A percentile compares a stretch with the other conserved stretches of the same genome.
These are phyloP conservation scores for Drosophila borealis DNA, from an alignment of 2,888 invertebrate species.

Conservation along the genomic window DNA sequence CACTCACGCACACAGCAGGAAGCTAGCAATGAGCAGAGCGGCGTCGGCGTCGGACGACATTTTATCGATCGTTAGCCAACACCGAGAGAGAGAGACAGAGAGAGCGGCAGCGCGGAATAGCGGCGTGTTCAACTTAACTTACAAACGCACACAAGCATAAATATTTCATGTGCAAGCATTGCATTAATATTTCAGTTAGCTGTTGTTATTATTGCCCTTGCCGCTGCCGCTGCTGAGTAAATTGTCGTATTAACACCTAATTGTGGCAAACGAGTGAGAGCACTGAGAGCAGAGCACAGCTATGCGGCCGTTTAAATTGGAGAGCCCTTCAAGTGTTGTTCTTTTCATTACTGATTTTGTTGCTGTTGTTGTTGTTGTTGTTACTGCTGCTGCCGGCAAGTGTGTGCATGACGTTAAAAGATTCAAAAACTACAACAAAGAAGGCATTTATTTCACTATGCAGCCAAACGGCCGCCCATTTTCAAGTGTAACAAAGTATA, in stretches of 20 bases:
- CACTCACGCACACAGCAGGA: constrained; percentile 42
- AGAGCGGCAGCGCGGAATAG: constrained; percentile 8
- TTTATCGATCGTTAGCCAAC: constrained; percentile 67
- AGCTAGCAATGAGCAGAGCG: constrained; percentile 47
- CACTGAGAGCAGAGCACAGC: not conserved
- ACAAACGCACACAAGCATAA: constrained; percentile 41
- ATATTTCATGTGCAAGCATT: constrained; percentile 56
- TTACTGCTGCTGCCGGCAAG: constrained; percentile 9
- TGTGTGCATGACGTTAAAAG: constrained; percentile 19
- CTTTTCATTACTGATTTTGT: constrained; percentile 10
- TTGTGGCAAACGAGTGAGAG: constrained; percentile 54
- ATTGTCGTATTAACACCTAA: constrained; percentile 76
- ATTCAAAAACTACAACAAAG: constrained; percentile 13
- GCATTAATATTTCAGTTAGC: constrained; percentile 47
- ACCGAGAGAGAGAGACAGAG: constrained; percentile 16
- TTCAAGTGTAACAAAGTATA: not conserved
- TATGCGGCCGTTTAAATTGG: constrained; percentile 20
- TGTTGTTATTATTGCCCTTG: constrained; percentile 28
- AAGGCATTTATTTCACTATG: not conserved
- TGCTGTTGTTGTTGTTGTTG: not conserved
- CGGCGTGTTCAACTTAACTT: constrained; percentile 14
- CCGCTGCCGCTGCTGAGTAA: constrained; percentile 39
- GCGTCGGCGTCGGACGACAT: constrained; percentile 47
- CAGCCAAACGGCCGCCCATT: too few relatives aligned
- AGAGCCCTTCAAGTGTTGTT: constrained; percentile 20